Evolutionary conservation across 37 sponge, comb jelly and placozoan species (phyloP).

Genomic region (Agelas oroides): DNA sequence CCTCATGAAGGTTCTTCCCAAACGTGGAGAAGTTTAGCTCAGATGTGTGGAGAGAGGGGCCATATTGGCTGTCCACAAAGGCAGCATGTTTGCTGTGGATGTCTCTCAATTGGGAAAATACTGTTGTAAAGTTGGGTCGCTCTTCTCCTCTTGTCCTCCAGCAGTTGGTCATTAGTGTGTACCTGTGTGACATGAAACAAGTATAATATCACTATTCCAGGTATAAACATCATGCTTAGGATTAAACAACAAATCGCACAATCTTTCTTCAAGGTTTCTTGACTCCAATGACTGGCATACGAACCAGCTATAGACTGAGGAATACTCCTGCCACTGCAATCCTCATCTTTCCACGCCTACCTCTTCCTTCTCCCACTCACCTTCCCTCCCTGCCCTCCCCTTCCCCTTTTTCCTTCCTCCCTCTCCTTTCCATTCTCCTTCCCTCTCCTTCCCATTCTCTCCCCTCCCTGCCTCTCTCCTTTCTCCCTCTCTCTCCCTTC

Average conservation of each 20-base stretch:
- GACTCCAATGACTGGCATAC: no score
- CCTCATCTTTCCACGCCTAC: no score
- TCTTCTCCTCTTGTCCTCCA: slow-evolving; percentile 41
- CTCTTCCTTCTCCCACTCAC: neutral
- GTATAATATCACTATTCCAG: neutral
- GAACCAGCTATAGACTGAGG: no score
- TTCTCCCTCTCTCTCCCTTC: no score
- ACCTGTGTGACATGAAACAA: slow-evolving; percentile 9
- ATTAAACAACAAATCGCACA: no score
- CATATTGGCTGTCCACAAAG: neutral
- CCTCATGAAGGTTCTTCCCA: neutral
- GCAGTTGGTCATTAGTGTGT: slow-evolving; percentile 49
- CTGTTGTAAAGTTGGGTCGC: slow-evolving; percentile 53
- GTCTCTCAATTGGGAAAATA: slow-evolving; percentile 7
- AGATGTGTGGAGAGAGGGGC: neutral
- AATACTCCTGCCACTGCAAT: no score
- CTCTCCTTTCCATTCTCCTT: no score
- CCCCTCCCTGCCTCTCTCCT: no score
- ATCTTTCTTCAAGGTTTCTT: no score
- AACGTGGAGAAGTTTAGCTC: neutral
- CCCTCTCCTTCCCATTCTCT: neutral
- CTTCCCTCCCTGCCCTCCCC: neutral
- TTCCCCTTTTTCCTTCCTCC: no score
- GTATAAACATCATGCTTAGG: no score
- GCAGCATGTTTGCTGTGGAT: neutral